Base-by-base conservation (phyloP, 1,140 invertebrate species). In the Rhizoglyphus robini region DNA sequence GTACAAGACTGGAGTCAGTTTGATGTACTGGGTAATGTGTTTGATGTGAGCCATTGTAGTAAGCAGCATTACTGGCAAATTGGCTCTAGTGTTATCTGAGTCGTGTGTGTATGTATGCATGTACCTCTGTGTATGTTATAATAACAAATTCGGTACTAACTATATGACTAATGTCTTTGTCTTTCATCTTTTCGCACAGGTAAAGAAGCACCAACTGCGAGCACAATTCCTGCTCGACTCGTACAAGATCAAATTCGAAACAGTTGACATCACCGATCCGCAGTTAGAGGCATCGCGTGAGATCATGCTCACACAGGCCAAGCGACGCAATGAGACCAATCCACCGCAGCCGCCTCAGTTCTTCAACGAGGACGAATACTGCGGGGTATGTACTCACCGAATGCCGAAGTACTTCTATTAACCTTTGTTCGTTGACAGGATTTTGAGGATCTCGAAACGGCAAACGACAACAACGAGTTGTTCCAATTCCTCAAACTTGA, bases 241-340 rank as follows among this genome's bases (percentile, higher is more conserved):
- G 71, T 88, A 90, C 80, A 85, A 83, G 75, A 86, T 96, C 70
- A 81, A 85, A 67, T 93, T 90, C 77, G 84, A 90, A 75, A 79
- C 84, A 23, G 85, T 96, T 70, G 93, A 97, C 76, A 94, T 97
- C 71, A 87, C 90, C 36, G 90, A 94, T 75, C 89, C 90, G 23
- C 86, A 85, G n/a, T 36, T 85, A 85, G 74, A 90, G 76, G 77
- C 83, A 59, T 85, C 90, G 54, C 90, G 90, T 76, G 88, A 91
- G 71, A 89, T 89, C 73, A 95, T 97, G 90, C 86, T 92, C 76
- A 83, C 83, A 69, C 88, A 91, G 74, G 84, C 87, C 65, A 90
- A 85, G 70, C 82, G 85, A 58, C 70, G 72, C 66, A 73, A 75
- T 58, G 85, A 86, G 30, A 83, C 80, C 31, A 83, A 84, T 73